Evolutionary conservation across 2,888 invertebrate species (phyloP).

Genomic region (Acrobasis suavella): DNA sequence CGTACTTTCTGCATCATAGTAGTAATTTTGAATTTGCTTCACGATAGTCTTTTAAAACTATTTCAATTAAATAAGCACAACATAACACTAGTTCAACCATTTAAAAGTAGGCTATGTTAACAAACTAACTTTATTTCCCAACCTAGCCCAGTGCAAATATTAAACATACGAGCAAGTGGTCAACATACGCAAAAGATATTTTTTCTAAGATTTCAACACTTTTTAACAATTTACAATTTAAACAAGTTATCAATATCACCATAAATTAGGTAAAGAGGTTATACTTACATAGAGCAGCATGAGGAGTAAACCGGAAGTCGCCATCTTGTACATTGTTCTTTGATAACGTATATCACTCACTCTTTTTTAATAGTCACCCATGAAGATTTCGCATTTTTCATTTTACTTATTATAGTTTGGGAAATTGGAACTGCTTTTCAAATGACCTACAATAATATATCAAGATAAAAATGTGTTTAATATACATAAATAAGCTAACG

Average conservation of each 20-base stretch:
- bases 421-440: neutral
- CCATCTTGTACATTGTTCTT: conserved; percentile 44
- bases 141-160: too few relatives aligned
- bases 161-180: neutral
- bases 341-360: conserved; percentile 35
- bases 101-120: too few relatives aligned
- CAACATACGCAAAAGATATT: neutral
- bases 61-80: too few relatives aligned
- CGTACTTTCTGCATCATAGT: too few relatives aligned
- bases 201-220: conserved; percentile 3
- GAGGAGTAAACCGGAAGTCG: conserved; percentile 57
- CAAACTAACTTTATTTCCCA: too few relatives aligned
- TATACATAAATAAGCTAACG: too few relatives aligned
- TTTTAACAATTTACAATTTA: conserved; percentile 16
- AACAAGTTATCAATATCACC: conserved; percentile 23
- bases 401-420: neutral
- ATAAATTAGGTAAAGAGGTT: conserved; percentile 39
- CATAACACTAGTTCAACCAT: too few relatives aligned
- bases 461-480: too few relatives aligned
- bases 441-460: neutral
- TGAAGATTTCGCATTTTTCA: conserved; percentile 1
- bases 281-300: conserved; percentile 59
- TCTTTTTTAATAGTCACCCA: conserved; percentile 22
- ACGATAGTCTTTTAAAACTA: too few relatives aligned
- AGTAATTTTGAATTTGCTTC: too few relatives aligned